Evolutionary conservation across 2,797 vertebrate species (phyloP), one percentile per base, ranked within the genome.

Genomic region (Chaenodraco wilsoni): DNA sequence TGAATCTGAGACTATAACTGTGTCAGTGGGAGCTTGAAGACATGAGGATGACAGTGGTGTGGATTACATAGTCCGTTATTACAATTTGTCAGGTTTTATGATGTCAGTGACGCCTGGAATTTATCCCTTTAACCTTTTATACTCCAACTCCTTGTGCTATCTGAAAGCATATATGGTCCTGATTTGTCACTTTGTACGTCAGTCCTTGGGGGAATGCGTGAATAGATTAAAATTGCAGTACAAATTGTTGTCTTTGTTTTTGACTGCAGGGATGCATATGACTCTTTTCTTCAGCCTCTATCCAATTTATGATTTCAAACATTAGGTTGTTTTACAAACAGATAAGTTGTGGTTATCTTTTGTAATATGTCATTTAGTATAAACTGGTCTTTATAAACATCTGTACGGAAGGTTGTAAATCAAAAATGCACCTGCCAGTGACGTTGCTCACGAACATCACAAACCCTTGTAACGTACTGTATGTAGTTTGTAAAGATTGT

Each of bases 51-150:
- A 86, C 78, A 69, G 84, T 78, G 77, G 91, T 94, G 90, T 93
- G 83, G 88, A 90, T 94, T 94, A 90, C 92, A 88, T 76, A 73
- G 88, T 84, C 88, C 79, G 88, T 93, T 93, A 92, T 93, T 90
- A 91, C 89, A 94, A 94, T 94, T 93, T 94, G 93, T 94, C 92
- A 92, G 86, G 81, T 91, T 93, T 93, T 92, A 91, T 91, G 87
- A 92, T 91, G 91, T 89, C 86, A 86, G 62, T 89, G 91, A 91
- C 81, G 89, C 77, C 87, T 89, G 87, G 87, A 91, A 93, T 93
- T 92, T 87, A 91, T 91, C 87, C 81, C 77, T 79, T 92, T 84
- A 90, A 83, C 85, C 90, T 93, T 92, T 93, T 90, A 85, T 92
- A 84, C 74, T 88, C 82, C 78, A 81, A 66, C 73, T 77, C 80